These are phyloP conservation scores for Capitulum mitella DNA, from an alignment of 2,888 invertebrate genomes.

Conservation along the genomic window DNA sequence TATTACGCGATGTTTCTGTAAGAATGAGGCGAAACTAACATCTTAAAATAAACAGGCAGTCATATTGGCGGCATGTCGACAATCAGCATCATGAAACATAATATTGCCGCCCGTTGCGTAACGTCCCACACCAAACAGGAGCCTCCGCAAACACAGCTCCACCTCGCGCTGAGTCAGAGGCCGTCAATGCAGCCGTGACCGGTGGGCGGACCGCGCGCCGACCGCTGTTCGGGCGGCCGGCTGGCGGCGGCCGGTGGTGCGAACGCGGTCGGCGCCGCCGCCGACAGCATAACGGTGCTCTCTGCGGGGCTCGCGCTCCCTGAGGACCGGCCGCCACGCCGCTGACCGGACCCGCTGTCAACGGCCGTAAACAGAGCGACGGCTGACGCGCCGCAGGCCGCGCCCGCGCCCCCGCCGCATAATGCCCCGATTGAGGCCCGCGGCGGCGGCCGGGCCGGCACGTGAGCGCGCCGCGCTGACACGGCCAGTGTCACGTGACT, in stretches of 20 bases:
- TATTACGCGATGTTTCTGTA: no score
- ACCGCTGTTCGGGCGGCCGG: background rate
- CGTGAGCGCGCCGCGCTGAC: background rate
- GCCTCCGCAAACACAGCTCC: background rate
- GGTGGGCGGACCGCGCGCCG: background rate
- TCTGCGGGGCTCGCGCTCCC: no score
- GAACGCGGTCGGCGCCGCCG: background rate
- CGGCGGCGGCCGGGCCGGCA: background rate
- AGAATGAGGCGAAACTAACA: no score
- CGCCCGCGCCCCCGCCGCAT: background rate
- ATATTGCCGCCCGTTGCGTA: no score
- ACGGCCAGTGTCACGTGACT: background rate
- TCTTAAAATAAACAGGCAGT: no score
- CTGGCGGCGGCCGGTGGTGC: background rate
- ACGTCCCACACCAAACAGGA: no score
- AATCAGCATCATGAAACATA: no score
- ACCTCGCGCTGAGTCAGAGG: background rate
- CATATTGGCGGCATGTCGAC: no score
- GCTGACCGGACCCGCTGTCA: background rate
- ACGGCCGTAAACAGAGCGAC: background rate
- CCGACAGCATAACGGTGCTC: background rate
- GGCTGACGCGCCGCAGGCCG: slow-evolving; percentile 5
- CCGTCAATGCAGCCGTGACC: background rate
- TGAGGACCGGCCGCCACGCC: no score
- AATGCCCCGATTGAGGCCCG: slow-evolving; percentile 11